These are phyloP conservation scores for Erpobdella octoculata DNA, from an alignment of 2,888 invertebrate species.

Conservation along the genomic window DNA sequence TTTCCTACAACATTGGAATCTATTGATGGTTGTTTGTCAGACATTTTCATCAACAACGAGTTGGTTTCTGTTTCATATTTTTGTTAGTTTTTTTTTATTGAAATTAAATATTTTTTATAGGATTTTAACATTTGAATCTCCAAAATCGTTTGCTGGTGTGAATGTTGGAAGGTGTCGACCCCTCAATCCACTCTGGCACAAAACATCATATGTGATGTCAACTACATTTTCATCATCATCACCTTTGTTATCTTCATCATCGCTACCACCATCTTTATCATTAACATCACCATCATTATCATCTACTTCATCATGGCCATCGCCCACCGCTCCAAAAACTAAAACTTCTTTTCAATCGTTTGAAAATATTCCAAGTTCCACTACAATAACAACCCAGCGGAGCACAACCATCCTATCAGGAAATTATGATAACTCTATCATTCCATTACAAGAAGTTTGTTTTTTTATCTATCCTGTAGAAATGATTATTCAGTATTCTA, in stretches of 20 bases:
- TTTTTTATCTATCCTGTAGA: no score
- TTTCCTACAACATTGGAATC: not conserved
- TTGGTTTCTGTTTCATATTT: not conserved
- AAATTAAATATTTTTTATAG: not conserved
- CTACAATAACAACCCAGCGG: no score
- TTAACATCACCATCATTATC: not conserved
- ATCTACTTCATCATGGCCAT: no score
- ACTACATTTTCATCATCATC: not conserved
- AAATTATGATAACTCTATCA: no score
- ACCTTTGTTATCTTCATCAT: not conserved
- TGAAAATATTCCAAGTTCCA: no score
- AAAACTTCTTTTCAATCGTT: no score
- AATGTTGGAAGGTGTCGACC: not conserved
- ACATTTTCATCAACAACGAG: not conserved
- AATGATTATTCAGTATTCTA: no score
- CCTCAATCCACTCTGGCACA: not conserved
- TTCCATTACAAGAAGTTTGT: no score
- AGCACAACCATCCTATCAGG: no score
- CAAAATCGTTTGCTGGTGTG: not conserved
- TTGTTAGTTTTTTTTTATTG: not conserved
- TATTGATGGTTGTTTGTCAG: not conserved
- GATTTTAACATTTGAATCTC: not conserved
- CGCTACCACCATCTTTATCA: not conserved
- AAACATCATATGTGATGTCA: not conserved
- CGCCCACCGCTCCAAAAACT: no score